A percentile compares a stretch with the other conserved stretches of the same genome.
phyloP scores from a whole-genome alignment of 2,113 vertebrate species.

The Thunnus thynnus region DNA sequence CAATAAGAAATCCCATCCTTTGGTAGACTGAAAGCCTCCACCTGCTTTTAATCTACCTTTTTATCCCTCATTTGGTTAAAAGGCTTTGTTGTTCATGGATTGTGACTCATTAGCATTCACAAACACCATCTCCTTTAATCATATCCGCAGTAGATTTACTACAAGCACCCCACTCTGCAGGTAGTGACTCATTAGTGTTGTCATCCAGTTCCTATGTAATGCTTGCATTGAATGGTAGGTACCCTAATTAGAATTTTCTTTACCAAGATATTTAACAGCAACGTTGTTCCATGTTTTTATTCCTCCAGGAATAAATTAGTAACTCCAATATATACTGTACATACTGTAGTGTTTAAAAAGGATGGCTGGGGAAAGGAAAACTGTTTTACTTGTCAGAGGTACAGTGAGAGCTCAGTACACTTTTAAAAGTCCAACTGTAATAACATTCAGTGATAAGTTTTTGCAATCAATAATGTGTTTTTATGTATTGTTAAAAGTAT shows the following conservation, averaged over 20 bases:
- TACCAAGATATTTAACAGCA: not conserved
- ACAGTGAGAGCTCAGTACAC: no score
- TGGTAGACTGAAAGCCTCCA: constrained; percentile 1
- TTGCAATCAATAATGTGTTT: no score
- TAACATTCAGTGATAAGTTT: no score
- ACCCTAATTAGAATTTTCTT: not conserved
- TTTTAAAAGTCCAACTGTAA: no score
- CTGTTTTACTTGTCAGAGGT: not conserved
- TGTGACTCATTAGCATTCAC: constrained; percentile 38
- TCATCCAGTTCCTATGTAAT: constrained; percentile 13
- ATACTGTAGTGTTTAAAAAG: not conserved
- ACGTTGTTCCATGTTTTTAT: not conserved
- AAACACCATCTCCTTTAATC: constrained; percentile 43
- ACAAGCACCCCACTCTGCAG: constrained; percentile 16
- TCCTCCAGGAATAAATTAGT: not conserved
- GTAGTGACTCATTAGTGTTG: constrained; percentile 27
- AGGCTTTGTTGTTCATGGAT: constrained; percentile 33
- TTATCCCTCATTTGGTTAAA: constrained; percentile 31
- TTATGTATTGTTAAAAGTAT: no score
- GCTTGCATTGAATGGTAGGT: not conserved
- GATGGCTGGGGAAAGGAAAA: not conserved
- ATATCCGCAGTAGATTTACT: constrained; percentile 36
- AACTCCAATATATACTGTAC: not conserved
- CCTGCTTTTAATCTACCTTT: constrained; percentile 35
- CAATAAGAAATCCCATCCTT: constrained; percentile 6